These are phyloP conservation scores for Setophaga petechia DNA, from an alignment of 2,113 vertebrate species.

Conservation along the genomic window DNA sequence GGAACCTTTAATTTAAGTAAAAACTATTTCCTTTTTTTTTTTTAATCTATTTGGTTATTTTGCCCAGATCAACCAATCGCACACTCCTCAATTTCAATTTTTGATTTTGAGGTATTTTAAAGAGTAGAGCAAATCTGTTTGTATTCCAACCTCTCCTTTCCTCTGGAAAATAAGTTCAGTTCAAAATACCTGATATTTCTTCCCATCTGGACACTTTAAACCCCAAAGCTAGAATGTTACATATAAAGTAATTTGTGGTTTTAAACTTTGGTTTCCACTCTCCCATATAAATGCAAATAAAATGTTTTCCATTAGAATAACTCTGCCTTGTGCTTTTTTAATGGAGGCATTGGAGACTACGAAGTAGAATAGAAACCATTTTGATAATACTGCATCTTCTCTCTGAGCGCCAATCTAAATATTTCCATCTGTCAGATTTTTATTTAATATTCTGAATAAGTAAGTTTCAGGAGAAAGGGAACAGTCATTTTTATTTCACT, in stretches of 20 bases:
- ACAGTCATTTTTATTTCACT: slow-evolving; percentile 11
- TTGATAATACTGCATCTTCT: slow-evolving; percentile 31
- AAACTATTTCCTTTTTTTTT: not conserved
- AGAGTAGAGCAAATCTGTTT: not conserved
- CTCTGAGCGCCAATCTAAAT: slow-evolving; percentile 32
- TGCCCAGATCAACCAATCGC: not conserved
- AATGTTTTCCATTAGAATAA: slow-evolving; percentile 47
- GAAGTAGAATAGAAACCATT: slow-evolving; percentile 25
- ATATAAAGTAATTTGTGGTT: slow-evolving; percentile 35
- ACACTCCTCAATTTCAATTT: not conserved
- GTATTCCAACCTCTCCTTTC: not conserved
- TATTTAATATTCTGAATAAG: slow-evolving; percentile 35
- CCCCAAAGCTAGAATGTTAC: not conserved
- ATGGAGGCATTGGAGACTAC: not conserved
- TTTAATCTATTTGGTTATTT: not conserved
- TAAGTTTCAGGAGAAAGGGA: not conserved
- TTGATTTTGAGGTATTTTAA: not conserved
- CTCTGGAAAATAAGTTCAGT: not conserved
- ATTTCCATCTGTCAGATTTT: slow-evolving; percentile 32
- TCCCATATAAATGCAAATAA: slow-evolving; percentile 50
- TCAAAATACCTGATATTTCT: not conserved
- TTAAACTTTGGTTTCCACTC: slow-evolving; percentile 21
- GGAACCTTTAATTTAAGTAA: not conserved
- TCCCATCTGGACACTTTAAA: slow-evolving; percentile 9
- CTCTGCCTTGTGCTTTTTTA: not conserved